Conservation (phyloP, 2,888 invertebrate species). For the Agriopis aurantiaria region DNA sequence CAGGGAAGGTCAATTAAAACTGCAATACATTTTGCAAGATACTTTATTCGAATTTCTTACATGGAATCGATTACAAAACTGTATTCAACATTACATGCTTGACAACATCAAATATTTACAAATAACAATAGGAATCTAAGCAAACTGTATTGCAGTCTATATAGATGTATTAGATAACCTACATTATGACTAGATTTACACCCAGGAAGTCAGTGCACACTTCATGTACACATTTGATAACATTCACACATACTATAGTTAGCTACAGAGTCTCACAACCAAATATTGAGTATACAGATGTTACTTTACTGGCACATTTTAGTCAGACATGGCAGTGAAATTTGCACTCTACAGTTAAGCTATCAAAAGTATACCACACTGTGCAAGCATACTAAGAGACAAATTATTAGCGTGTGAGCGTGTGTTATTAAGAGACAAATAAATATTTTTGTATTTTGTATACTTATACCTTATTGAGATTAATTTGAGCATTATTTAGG, state of each 20-base stretch:
- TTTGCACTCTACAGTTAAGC: slow-evolving; percentile 11
- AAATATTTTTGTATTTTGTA: no score
- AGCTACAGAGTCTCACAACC: slow-evolving; percentile 69
- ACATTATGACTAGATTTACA: slow-evolving; percentile 62
- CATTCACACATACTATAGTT: slow-evolving; percentile 61
- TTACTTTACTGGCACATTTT: slow-evolving; percentile 57
- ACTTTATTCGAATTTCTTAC: slow-evolving; percentile 74
- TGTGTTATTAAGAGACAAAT: no score
- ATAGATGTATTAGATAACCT: slow-evolving; percentile 51
- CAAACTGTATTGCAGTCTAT: slow-evolving; percentile 84
- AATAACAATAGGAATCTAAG: slow-evolving; percentile 50
- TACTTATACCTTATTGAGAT: slow-evolving; percentile 16
- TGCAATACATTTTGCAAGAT: slow-evolving; percentile 85
- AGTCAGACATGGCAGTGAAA: slow-evolving; percentile 25
- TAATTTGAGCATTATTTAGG: slow-evolving; percentile 39
- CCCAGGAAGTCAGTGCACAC: slow-evolving; percentile 35
- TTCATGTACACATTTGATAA: slow-evolving; percentile 39
- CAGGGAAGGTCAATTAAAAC: slow-evolving; percentile 77
- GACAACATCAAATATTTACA: slow-evolving; percentile 62
- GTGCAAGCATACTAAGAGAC: slow-evolving; percentile 12
- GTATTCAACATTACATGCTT: slow-evolving; percentile 68
- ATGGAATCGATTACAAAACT: slow-evolving; percentile 67
- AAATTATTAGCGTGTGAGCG: no score
- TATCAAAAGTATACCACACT: slow-evolving; percentile 17
- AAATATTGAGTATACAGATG: slow-evolving; percentile 66